A percentile compares a stretch with the other conserved stretches of the same genome.
Evolutionary conservation across 2,113 vertebrate genomes (phyloP).

Genomic region (Eublepharis macularius): DNA sequence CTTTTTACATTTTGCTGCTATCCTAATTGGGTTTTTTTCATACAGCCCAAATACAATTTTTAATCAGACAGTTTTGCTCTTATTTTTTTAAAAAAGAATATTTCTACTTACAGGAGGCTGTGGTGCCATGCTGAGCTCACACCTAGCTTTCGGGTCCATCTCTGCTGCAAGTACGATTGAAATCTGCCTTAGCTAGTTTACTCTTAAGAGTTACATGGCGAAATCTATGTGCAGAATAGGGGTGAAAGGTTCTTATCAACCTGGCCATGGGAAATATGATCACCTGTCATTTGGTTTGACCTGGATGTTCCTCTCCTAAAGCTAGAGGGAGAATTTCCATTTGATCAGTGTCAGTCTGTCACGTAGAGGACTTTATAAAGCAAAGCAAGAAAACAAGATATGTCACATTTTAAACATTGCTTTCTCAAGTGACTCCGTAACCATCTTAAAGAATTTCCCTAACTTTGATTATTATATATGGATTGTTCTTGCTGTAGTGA

Average conservation of each 20-base stretch:
- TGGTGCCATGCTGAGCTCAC: not conserved
- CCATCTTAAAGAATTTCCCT: not conserved
- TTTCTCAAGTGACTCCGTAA: not conserved
- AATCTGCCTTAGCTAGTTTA: not conserved
- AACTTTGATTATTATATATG: not conserved
- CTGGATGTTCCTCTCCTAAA: not conserved
- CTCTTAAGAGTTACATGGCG: not conserved
- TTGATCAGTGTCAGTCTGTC: not conserved
- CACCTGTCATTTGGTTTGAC: not conserved
- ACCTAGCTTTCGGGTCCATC: not conserved
- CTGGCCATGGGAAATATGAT: not conserved
- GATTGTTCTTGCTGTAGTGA: no score
- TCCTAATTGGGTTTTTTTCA: not conserved
- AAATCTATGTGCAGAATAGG: not conserved
- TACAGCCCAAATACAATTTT: not conserved
- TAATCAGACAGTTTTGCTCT: not conserved
- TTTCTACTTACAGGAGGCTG: not conserved
- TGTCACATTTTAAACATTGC: not conserved
- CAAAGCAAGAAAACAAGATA: not conserved
- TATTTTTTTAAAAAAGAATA: no score
- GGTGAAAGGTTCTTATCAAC: not conserved
- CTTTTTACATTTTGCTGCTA: not conserved
- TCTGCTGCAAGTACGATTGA: not conserved
- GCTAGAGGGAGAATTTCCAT: not conserved
- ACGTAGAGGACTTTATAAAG: not conserved